Conservation (phyloP, 2,888 invertebrate species). For the Fragum sueziense region DNA sequence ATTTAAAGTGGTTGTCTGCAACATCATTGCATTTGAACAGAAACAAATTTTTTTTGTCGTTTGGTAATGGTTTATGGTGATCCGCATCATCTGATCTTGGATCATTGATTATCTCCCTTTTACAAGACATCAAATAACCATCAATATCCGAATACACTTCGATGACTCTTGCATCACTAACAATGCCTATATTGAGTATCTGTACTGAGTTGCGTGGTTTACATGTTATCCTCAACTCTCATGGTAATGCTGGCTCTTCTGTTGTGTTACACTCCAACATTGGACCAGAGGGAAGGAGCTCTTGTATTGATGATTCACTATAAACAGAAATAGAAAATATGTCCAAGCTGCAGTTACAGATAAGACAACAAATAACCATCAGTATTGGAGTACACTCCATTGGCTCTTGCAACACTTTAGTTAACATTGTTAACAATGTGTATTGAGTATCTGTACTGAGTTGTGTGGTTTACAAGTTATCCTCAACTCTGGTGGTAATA, state of each 20-base stretch:
- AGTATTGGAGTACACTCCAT: conserved; percentile 52
- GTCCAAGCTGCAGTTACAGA: too few relatives aligned
- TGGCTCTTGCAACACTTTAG: conserved; percentile 47
- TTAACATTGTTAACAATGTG: too few relatives aligned
- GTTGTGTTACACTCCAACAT: neutral
- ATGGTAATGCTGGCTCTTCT: neutral
- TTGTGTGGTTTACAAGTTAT: conserved; percentile 52
- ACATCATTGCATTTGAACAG: too few relatives aligned
- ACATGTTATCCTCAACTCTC: conserved; percentile 29
- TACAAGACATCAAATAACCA: conserved; percentile 51
- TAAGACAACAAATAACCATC: conserved; percentile 56
- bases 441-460: conserved; percentile 41
- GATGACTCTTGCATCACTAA: conserved; percentile 52
- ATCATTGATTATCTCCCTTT: conserved; percentile 27
- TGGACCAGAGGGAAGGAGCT: neutral
- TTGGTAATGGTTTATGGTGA: too few relatives aligned
- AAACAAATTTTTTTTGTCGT: too few relatives aligned
- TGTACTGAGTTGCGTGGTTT: conserved; percentile 52
- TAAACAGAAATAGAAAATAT: neutral
- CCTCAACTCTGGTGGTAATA: conserved; percentile 4
- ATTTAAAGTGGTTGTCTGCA: neutral
- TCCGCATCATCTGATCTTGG: conserved; percentile 4
- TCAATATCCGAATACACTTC: conserved; percentile 56
- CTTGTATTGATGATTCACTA: neutral
- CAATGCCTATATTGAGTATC: conserved; percentile 41